Evolutionary conservation across 1,140 invertebrate species (phyloP).

Genomic region (Adelges cooleyi): DNA sequence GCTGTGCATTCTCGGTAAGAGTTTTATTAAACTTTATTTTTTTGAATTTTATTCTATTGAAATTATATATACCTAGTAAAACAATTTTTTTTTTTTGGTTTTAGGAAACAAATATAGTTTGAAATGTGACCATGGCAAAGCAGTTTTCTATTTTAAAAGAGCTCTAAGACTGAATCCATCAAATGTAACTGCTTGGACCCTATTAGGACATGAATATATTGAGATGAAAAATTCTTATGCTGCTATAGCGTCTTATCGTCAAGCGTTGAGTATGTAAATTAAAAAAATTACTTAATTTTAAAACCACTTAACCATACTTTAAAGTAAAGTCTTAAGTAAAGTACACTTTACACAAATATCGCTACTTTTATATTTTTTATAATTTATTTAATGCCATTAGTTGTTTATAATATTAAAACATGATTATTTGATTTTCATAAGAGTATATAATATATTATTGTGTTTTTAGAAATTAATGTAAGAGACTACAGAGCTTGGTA

Average conservation of each 20-base stretch:
- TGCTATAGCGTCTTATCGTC: slow-evolving; percentile 93
- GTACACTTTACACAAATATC: too few species aligned
- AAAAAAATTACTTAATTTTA: too few species aligned
- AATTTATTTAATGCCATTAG: too few species aligned
- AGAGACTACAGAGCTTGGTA: slow-evolving; percentile 97
- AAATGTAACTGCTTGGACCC: slow-evolving; percentile 90
- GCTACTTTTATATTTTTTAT: too few species aligned
- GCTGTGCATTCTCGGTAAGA: slow-evolving; percentile 78
- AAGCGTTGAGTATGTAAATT: slow-evolving; percentile 79
- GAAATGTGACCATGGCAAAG: slow-evolving; percentile 89
- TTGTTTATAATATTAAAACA: too few species aligned
- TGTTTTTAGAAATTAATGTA: slow-evolving; percentile 73
- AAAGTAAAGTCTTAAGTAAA: too few species aligned
- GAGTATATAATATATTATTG: too few species aligned
- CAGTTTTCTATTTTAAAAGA: slow-evolving; percentile 90
- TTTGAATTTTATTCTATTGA: too few species aligned
- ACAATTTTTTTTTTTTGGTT: neutral
- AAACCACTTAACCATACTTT: too few species aligned
- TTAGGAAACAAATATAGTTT: slow-evolving; percentile 96
- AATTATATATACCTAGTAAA: too few species aligned
- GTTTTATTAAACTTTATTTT: neutral
- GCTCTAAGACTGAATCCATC: slow-evolving; percentile 90
- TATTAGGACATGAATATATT: slow-evolving; percentile 99
- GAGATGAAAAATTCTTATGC: slow-evolving; percentile 97
- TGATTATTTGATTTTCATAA: too few species aligned